Evolutionary conservation across 2,113 vertebrate species (phyloP), one percentile per base, ranked within the genome.

Genomic region (Delphinus delphis): DNA sequence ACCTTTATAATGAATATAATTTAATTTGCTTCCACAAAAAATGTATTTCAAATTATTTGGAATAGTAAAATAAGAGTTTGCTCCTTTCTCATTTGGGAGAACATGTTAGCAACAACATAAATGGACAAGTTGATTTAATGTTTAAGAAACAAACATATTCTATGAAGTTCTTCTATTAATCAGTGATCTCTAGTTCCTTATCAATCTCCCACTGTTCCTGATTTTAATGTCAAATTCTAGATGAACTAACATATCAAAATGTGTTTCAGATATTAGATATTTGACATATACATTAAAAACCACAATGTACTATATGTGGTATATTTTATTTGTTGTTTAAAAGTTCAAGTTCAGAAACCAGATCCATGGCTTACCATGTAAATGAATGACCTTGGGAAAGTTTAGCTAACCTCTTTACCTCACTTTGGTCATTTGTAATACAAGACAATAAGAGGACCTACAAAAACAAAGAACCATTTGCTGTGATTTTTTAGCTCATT

Each of bases 31-130:
- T 23, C 0, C 18, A 63, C 5, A 74, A 84, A 84, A 85, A 8
- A 60, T 33, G 12, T 28, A 87, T 33, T 95, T 77, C 6, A 93
- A 47, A 81, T 41, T 76, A 47, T n/a, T 70, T 90, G 15, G 58
- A 90, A 73, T 3, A n/a, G 0, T 33, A 44, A 2, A 70, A 28
- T 83, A 70, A 67, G 38, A 76, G 21, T 36, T 80, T 79, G 4
- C 8, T 21, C 2, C 21, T 87, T 65, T 86, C 18, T n/a, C 90
- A 8, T 92, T 74, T 67, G 55, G 5, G 1, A 67, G 25, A 68
- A 67, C 9, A 6, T 70, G 7, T 71, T 47, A 79, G 41, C 15
- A 89, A 60, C 0, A 12, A 38, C 38, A 80, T 23, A 38, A 26
- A 28, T 60, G 25, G 9, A 92, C 2, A 58, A 86, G 47, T 3